These are phyloP conservation scores for Lithophane semibrunnea DNA, from an alignment of 2,888 invertebrate genomes.

Conservation along the genomic window DNA sequence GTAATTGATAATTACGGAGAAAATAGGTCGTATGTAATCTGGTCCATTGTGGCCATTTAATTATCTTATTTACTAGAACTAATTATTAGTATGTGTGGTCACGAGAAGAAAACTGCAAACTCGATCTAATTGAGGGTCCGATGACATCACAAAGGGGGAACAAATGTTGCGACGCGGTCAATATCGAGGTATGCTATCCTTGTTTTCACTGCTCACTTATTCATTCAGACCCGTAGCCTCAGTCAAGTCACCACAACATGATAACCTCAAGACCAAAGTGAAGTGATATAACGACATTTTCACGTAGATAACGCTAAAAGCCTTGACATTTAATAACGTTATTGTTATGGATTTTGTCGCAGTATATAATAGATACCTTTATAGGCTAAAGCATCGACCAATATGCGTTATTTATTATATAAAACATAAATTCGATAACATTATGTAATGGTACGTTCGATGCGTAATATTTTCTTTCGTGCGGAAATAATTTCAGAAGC, in stretches of 20 bases:
- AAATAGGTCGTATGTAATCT: conserved; percentile 20
- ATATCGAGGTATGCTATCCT: conserved; percentile 33
- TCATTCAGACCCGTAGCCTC: conserved; percentile 36
- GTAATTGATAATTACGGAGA: conserved; percentile 19
- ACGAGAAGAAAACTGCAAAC: conserved; percentile 31
- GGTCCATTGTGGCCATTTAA: conserved; percentile 4
- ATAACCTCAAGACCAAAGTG: conserved; percentile 42
- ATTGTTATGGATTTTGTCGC: conserved; percentile 60
- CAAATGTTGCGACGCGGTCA: conserved; percentile 27
- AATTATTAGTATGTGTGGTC: conserved; percentile 36
- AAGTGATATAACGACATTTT: conserved; percentile 62
- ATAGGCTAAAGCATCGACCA: conserved; percentile 29
- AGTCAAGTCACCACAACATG: conserved; percentile 40
- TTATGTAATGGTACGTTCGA: conserved; percentile 44
- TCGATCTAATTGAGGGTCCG: conserved; percentile 31
- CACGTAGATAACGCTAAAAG: conserved; percentile 64
- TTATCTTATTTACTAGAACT: conserved; percentile 19
- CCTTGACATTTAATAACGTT: conserved; percentile 67
- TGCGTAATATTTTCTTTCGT: conserved; percentile 55
- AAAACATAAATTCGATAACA: conserved; percentile 52
- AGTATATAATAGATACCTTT: conserved; percentile 33
- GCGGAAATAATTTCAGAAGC: conserved; percentile 53
- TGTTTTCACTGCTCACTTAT: conserved; percentile 40
- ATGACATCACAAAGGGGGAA: conserved; percentile 35
- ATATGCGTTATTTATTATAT: conserved; percentile 51